A percentile compares a stretch with the other conserved stretches of the same genome.
Evolutionary conservation across 2,888 invertebrate species (phyloP).

Genomic region (Heliconius ethilla): DNA sequence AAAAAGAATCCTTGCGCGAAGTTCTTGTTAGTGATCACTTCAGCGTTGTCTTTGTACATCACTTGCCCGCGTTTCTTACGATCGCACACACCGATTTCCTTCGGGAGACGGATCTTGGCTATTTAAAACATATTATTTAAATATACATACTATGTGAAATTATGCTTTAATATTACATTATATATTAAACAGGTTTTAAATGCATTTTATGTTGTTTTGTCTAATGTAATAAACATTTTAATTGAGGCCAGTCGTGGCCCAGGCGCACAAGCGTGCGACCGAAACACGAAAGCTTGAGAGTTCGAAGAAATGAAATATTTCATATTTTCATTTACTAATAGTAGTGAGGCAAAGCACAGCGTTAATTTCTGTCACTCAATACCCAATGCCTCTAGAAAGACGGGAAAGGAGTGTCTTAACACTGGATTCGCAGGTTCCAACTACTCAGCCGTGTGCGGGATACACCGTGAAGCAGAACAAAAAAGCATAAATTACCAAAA

Average conservation of each 20-base stretch:
- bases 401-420: background rate
- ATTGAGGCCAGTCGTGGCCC: no score
- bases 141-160: no score
- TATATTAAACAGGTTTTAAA: no score
- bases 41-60: conserved; percentile 59
- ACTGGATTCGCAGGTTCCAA: no score
- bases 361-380: background rate
- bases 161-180: no score
- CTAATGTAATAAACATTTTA: no score
- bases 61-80: conserved; percentile 51
- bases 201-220: no score
- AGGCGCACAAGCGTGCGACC: no score
- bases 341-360: no score
- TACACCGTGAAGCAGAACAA: background rate
- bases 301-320: no score
- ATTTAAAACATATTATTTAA: background rate
- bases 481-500: background rate
- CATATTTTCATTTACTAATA: no score
- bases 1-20: conserved; percentile 63
- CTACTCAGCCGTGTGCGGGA: background rate
- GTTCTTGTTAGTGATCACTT: conserved; percentile 57
- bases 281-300: no score
- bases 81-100: conserved; percentile 52
- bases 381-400: background rate
- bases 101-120: conserved; percentile 40